Base-by-base conservation (phyloP, 2,797 vertebrate species). In the Myoxocephalus aenaeus region DNA sequence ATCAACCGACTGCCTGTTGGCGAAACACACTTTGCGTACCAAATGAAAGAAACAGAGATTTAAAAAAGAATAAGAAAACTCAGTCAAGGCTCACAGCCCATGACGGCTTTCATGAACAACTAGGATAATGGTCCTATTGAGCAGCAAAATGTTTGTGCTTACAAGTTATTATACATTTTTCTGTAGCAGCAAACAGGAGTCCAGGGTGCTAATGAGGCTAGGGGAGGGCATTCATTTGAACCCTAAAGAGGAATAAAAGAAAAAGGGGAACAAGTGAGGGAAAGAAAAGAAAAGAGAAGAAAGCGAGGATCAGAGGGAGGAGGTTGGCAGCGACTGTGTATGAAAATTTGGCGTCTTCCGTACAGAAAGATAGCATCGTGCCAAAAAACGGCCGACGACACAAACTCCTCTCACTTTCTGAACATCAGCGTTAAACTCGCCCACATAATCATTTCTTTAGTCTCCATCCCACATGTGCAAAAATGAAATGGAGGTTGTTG, bases 331-430 rank as follows among this genome's bases (percentile, higher is more conserved):
- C 58, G 81, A 90, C 64, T 85, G 89, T 81, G 91, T 89, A 92
- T 93, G 91, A 94, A 95, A 93, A 93, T 93, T 92, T 95, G 95
- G 94, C 94, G 90, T 94, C 91, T 93, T 92, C 82, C 91, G 90
- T 90, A 89, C 88, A 90, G 83, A 92, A 89, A 88, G 88, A 92
- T 83, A 90, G 77, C 77, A 77, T 82, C 71, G 83, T 94, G 94
- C 95, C 94, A 95, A 94, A 27, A 92, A 89, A 90, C 87, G 90
- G 86, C 89, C 91, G 91, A 90, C 89, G 87, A 91, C 90, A 83
- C 82, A 84, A 54, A 88, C 83, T 88, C 82, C 85, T 89, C 84
- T 90, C 89, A 84, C 89, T 92, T 87, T 87, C 88, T 72, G 80
- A 87, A 84, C 86, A 87, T 89, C 77, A 90, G 83, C 70, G 75